Percentiles rank a stretch among this genome's conserved stretches.
phyloP scores from a whole-genome alignment of 2,797 vertebrate species.

The Thripadectes ignobilis region DNA sequence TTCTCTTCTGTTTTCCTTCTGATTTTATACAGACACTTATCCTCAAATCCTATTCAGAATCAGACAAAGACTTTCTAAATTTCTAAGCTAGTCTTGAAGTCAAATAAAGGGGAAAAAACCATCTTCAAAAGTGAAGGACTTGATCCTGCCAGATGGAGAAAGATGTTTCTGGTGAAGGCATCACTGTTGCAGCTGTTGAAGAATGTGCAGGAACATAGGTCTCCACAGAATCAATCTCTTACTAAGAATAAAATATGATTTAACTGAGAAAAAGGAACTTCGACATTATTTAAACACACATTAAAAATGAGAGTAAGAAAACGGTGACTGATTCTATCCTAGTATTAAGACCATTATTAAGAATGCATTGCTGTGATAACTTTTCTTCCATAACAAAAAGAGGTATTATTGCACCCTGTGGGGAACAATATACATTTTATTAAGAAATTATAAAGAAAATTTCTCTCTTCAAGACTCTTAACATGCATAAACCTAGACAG shows the following conservation, averaged over 20 bases:
- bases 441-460: not conserved
- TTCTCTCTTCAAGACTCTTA: not conserved
- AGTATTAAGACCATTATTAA: not conserved
- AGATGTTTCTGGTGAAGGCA: not conserved
- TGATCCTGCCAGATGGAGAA: not conserved
- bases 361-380: not conserved
- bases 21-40: not conserved
- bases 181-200: not conserved
- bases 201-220: not conserved
- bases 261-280: not conserved
- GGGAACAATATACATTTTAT: not conserved
- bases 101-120: not conserved
- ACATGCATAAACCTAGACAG: not conserved
- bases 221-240: not conserved
- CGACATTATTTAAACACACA: not conserved
- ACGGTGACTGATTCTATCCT: not conserved
- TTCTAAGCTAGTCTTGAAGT: not conserved
- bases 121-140: not conserved
- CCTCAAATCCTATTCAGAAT: not conserved
- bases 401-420: not conserved
- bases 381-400: not conserved
- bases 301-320: not conserved
- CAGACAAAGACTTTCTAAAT: not conserved
- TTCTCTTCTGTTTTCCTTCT: slow-evolving; percentile 21
- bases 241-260: not conserved